Percentiles rank a stretch among this genome's conserved stretches.
These are phyloP conservation scores for Drosophila hydei DNA, from an alignment of 1,140 invertebrate species.

Conservation along the genomic window DNA sequence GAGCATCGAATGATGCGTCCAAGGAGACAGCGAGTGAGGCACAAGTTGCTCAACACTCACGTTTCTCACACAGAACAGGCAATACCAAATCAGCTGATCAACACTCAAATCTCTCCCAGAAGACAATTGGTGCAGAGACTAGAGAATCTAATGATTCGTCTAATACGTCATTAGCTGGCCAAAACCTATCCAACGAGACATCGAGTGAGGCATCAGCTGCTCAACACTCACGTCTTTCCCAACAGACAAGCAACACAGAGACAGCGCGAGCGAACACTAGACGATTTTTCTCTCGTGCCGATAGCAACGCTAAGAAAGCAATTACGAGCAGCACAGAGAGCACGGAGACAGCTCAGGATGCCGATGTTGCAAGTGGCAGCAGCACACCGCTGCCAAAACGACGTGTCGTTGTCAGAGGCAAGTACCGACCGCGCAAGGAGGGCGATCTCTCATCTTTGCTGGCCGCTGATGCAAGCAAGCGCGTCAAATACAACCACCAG, in stretches of 20 bases:
- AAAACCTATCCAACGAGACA: too few species aligned
- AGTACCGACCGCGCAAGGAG: conserved; percentile 58
- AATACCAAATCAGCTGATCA: too few species aligned
- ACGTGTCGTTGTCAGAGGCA: conserved; percentile 57
- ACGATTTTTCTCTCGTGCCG: conserved; percentile 31
- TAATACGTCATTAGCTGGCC: too few species aligned
- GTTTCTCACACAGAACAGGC: too few species aligned
- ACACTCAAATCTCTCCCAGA: too few species aligned
- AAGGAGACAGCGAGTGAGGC: too few species aligned
- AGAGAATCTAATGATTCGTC: too few species aligned
- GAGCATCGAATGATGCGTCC: too few species aligned
- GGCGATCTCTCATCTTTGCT: conserved; percentile 68
- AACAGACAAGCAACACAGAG: background rate
- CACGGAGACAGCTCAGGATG: background rate
- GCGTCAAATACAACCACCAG: conserved; percentile 12
- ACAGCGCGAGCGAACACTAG: background rate
- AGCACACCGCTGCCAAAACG: conserved; percentile 34
- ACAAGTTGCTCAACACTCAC: too few species aligned
- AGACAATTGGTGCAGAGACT: too few species aligned
- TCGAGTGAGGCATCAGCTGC: too few species aligned
- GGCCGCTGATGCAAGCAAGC: conserved; percentile 60
- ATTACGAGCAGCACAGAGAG: background rate
- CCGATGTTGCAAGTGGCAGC: background rate
- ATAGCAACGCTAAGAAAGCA: conserved; percentile 5
- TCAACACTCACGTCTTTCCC: too few species aligned